A percentile compares a stretch with the other conserved stretches of the same genome.
phyloP scores from a whole-genome alignment of 2,888 invertebrate species.

The Tortricodes alternella region DNA sequence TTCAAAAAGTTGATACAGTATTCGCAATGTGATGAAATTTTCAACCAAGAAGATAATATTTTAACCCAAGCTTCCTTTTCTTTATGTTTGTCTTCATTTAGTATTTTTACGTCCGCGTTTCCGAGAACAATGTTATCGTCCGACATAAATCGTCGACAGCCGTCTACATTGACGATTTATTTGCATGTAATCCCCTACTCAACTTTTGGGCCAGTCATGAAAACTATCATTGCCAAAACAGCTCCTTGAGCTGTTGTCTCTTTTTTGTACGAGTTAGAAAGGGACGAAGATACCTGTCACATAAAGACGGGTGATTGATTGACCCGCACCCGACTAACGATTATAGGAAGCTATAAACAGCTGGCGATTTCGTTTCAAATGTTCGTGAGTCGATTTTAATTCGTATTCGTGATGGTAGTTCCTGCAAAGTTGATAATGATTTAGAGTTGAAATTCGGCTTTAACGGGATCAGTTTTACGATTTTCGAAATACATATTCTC shows the following conservation, averaged over 20 bases:
- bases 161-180: slow-evolving; percentile 39
- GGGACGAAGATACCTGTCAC: slow-evolving; percentile 71
- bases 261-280: slow-evolving; percentile 46
- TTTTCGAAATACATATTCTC: neutral
- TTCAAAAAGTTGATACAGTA: too few relatives aligned
- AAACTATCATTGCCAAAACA: slow-evolving; percentile 30
- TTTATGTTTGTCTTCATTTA: slow-evolving; percentile 3
- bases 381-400: slow-evolving; percentile 36
- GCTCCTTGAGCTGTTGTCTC: slow-evolving; percentile 7
- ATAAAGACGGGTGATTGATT: slow-evolving; percentile 79
- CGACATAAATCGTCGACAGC: slow-evolving; percentile 39
- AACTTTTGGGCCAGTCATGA: slow-evolving; percentile 29
- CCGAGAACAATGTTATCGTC: slow-evolving; percentile 28
- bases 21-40: too few relatives aligned
- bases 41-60: too few relatives aligned
- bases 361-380: slow-evolving; percentile 60
- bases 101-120: slow-evolving; percentile 12
- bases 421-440: slow-evolving; percentile 25
- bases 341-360: slow-evolving; percentile 77
- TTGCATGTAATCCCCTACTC: slow-evolving; percentile 29
- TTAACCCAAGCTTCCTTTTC: too few relatives aligned
- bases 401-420: slow-evolving; percentile 27
- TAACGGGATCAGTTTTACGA: slow-evolving; percentile 11
- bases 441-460: slow-evolving; percentile 18
- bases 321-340: slow-evolving; percentile 75